Evolutionary conservation across 2,113 vertebrate genomes (phyloP).

Genomic region (Pongo pygmaeus): DNA sequence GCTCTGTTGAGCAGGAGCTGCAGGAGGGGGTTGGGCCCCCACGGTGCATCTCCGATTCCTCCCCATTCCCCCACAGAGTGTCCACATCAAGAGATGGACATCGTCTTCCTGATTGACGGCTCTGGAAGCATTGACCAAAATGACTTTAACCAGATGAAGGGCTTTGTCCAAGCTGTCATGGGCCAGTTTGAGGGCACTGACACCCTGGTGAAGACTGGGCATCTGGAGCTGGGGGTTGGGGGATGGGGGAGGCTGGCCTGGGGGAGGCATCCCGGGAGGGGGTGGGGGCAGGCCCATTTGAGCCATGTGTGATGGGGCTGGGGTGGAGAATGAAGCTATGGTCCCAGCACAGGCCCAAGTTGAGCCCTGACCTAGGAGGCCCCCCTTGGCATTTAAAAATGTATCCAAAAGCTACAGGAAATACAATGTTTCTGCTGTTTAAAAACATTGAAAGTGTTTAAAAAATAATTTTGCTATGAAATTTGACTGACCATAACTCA

Average conservation of each 20-base stretch:
- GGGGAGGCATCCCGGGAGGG: neutral
- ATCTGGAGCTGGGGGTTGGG: neutral
- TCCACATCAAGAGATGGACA: slow-evolving; percentile 59
- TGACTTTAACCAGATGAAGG: slow-evolving; percentile 76
- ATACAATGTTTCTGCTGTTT: neutral
- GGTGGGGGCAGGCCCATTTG: neutral
- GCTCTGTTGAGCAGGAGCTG: neutral
- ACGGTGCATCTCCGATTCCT: neutral
- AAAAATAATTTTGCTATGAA: neutral
- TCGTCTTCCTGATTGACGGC: slow-evolving; percentile 78
- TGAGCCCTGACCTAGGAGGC: neutral
- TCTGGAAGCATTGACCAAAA: slow-evolving; percentile 55
- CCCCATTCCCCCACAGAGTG: slow-evolving; percentile 58
- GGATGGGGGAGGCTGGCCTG: neutral
- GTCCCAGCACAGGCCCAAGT: neutral
- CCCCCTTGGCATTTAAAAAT: neutral
- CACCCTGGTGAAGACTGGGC: slow-evolving; percentile 59
- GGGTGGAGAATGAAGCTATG: neutral
- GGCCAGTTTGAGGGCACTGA: slow-evolving; percentile 50
- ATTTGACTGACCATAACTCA: neutral
- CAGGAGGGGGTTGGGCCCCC: no score
- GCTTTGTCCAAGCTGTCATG: slow-evolving; percentile 75
- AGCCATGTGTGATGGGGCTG: neutral
- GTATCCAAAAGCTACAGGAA: neutral
- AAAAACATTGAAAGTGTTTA: neutral